Percentiles rank a stretch among this genome's conserved stretches.
phyloP scores from a whole-genome alignment of 2,113 vertebrate genomes.

The Amphilophus citrinellus region DNA sequence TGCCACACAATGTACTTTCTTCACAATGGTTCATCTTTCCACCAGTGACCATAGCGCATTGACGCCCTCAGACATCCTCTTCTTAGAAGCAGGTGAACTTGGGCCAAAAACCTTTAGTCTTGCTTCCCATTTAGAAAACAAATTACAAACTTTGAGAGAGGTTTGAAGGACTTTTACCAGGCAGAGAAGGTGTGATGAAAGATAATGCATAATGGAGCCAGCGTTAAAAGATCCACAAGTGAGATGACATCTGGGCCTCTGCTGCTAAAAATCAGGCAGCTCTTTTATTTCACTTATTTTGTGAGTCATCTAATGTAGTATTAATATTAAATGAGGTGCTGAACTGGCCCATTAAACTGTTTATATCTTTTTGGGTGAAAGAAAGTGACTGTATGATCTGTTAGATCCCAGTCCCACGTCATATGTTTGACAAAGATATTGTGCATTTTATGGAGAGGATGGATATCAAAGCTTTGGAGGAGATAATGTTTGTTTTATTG shows the following conservation, averaged over 20 bases:
- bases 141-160: not conserved
- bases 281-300: not conserved
- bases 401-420: not conserved
- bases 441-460: not conserved
- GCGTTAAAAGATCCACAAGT: not conserved
- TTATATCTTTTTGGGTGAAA: not conserved
- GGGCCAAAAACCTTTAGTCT: not conserved
- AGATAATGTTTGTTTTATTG: not conserved
- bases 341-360: not conserved
- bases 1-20: not conserved
- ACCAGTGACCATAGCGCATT: not conserved
- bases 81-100: not conserved
- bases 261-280: not conserved
- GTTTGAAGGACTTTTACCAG: accelerated
- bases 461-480: not conserved
- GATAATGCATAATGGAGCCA: not conserved
- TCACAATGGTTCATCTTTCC: not conserved
- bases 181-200: not conserved
- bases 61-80: not conserved
- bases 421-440: not conserved
- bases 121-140: constrained; percentile 1
- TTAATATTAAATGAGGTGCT: not conserved
- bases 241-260: not conserved
- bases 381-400: not conserved
- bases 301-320: not conserved